phyloP scores from a whole-genome alignment of 2,888 invertebrate genomes.

The Argyresthia goedartella region DNA sequence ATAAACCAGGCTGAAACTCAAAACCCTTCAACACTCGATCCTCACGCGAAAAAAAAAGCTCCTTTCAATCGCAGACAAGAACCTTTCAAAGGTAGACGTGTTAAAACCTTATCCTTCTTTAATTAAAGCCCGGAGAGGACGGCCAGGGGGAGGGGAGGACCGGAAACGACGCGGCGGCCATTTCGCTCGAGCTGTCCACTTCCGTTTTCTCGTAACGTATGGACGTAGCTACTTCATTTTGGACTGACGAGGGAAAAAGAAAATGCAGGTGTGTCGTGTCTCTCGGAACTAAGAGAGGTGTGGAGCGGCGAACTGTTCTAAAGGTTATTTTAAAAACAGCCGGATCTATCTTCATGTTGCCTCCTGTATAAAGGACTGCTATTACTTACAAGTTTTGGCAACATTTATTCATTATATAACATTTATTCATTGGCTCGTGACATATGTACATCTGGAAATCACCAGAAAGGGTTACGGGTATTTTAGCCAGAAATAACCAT shows the following conservation, averaged over 20 bases:
- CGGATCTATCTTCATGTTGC: no score
- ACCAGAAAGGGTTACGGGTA: no score
- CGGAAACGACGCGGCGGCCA: constrained; percentile 36
- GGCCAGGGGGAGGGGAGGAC: constrained; percentile 14
- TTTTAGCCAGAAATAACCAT: no score
- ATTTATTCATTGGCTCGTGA: no score
- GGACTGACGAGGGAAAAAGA: constrained; percentile 51
- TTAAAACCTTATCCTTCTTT: constrained; percentile 63
- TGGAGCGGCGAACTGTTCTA: constrained; percentile 24
- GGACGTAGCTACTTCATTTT: constrained; percentile 58
- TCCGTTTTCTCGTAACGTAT: constrained; percentile 42
- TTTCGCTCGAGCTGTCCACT: constrained; percentile 53
- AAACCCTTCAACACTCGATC: constrained; percentile 4
- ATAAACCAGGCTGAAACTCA: not conserved
- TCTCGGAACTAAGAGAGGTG: constrained; percentile 26
- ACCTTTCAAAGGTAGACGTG: constrained; percentile 44
- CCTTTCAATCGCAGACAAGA: constrained; percentile 30
- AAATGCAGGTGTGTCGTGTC: constrained; percentile 36
- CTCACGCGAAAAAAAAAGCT: constrained; percentile 20
- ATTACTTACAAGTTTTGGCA: no score
- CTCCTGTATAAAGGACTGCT: no score
- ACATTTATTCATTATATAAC: no score
- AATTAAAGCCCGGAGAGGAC: constrained; percentile 46
- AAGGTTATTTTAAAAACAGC: not conserved
- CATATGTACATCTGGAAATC: no score